Conservation (phyloP, 2,113 vertebrate species). For the Pyrgilauda ruficollis region DNA sequence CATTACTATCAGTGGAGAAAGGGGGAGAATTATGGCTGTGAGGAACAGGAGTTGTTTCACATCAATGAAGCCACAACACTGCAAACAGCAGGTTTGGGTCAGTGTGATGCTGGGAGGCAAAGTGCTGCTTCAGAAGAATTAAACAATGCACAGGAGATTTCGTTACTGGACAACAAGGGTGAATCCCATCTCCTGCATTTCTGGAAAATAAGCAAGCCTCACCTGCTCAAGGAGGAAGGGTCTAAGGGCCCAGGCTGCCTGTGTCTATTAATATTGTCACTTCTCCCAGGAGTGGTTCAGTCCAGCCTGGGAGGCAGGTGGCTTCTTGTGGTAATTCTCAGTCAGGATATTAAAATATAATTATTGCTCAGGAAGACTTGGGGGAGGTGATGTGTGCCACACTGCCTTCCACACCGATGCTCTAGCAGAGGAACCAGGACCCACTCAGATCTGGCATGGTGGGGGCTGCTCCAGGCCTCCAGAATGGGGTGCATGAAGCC, state of each 20-base stretch:
- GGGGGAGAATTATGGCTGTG: background rate
- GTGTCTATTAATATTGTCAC: rapidly evolving
- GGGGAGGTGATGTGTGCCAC: background rate
- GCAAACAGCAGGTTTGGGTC: background rate
- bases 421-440: background rate
- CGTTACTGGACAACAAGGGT: background rate
- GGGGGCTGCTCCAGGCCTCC: background rate
- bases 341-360: background rate
- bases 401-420: background rate
- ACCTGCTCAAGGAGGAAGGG: background rate
- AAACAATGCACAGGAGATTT: background rate
- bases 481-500: background rate
- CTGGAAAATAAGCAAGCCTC: background rate
- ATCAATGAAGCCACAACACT: background rate
- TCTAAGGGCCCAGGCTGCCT: background rate
- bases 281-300: background rate
- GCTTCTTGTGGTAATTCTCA: background rate
- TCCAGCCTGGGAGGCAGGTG: background rate
- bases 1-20: background rate
- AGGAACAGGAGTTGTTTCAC: background rate
- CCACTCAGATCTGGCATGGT: background rate
- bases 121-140: background rate
- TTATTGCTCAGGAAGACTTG: background rate
- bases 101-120: background rate
- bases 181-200: rapidly evolving